Base-by-base conservation (phyloP, 2,888 invertebrate species). In the Pammene aurita region DNA sequence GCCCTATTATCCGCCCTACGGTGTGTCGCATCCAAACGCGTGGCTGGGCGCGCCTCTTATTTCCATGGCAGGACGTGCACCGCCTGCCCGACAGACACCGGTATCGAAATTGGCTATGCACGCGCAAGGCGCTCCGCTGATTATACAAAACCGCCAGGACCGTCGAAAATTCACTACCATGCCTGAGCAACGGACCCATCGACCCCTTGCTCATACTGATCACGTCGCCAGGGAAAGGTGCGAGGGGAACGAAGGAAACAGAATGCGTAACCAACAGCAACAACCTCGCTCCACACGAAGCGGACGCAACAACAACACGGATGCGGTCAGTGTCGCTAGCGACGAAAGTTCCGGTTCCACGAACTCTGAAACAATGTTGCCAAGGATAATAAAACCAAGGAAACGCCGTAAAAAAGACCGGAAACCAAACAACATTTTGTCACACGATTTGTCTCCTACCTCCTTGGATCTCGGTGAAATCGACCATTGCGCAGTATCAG, bases 401-500 rank as follows among this genome's bases (percentile, higher is more conserved):
- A 97, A 97, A 84, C 94, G 97, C 63, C 95, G 97, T 83, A 97
- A 97, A 95, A 97, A 97, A 88, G 97, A 97, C 84, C 93, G 97
- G 76, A 96, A 97, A 88, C 96, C 96, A 44, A 91, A 93, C 74
- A 93, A 92, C 77, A 92, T 93, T 67, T 83, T 83, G 77, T 84
- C 90, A 73, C 92, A 92, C 74, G 92, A 92, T 77, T 84, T 92
- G 81, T 80, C 88, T 68, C 78, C 87, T 69, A 80, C 80, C 72
- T 78, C 78, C 74, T 82, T 92, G 78, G 92, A 92, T 77, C 84
- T 91, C 56, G 87, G 87, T 70, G 92, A 91, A 78, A 86, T 90
- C 69, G 90, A 91, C 74, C 88, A 90, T 83, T 92, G 92, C 86
- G 82, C 84, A 76, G 84, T 88, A 80, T 83, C 88, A 62, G 85